Evolutionary conservation across 2,113 vertebrate genomes (phyloP).

Genomic region (Peromyscus maniculatus): DNA sequence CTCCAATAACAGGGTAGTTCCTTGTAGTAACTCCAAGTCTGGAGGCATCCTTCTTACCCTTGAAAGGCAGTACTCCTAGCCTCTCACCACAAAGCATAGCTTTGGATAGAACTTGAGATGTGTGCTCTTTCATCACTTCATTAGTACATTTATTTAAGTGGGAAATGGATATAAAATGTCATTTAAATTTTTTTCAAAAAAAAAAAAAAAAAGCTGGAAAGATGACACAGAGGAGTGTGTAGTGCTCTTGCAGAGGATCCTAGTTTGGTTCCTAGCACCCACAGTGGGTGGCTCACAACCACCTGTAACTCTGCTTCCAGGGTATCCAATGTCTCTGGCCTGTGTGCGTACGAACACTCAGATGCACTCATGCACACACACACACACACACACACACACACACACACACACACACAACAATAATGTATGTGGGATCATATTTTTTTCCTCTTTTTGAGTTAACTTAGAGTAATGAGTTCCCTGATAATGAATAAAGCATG

Average conservation of each 20-base stretch:
- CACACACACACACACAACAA: no score
- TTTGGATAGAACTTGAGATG: background rate
- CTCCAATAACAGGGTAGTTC: background rate
- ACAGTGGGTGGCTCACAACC: background rate
- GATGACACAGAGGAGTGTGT: background rate
- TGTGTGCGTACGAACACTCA: background rate
- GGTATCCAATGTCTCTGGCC: background rate
- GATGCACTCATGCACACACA: background rate
- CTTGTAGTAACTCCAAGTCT: background rate
- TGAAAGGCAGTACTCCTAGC: background rate
- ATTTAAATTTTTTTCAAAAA: background rate
- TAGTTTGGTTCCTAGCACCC: background rate
- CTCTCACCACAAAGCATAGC: background rate
- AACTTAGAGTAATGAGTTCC: background rate
- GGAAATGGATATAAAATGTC: background rate
- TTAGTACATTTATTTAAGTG: background rate
- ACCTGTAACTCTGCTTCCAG: background rate
- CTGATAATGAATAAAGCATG: background rate
- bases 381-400: background rate
- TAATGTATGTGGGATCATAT: background rate
- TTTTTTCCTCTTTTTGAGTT: background rate
- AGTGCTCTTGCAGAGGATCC: background rate
- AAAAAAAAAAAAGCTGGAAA: background rate
- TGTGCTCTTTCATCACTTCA: background rate
- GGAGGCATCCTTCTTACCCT: background rate